Conservation (phyloP, 2,888 invertebrate genomes). For the Deroplatys truncata region DNA sequence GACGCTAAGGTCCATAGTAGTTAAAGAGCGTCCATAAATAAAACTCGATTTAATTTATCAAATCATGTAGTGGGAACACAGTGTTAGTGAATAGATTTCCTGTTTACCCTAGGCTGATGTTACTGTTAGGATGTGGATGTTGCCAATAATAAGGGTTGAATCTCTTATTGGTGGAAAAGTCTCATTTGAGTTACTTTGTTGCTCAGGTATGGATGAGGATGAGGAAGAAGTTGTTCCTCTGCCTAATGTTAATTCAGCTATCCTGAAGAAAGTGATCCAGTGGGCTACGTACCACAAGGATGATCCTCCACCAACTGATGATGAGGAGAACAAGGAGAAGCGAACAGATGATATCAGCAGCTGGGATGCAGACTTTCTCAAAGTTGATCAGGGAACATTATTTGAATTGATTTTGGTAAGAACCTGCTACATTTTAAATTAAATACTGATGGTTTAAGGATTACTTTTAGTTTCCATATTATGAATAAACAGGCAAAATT, state of each 20-base stretch:
- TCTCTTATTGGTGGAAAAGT: too few species aligned
- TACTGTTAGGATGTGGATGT: too few species aligned
- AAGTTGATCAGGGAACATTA: conserved; percentile 95
- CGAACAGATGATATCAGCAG: conserved; percentile 98
- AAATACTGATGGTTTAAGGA: not conserved
- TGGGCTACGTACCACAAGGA: conserved; percentile 94
- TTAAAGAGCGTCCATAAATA: too few species aligned
- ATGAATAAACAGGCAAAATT: too few species aligned
- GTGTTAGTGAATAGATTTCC: too few species aligned
- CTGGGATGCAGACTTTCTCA: conserved; percentile 98
- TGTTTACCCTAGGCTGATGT: too few species aligned
- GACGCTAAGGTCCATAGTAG: too few species aligned
- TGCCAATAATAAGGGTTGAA: too few species aligned
- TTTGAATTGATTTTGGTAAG: conserved; percentile 82
- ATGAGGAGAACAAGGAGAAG: conserved; percentile 96
- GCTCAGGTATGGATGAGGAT: conserved; percentile 72
- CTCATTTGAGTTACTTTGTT: not conserved
- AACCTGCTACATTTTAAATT: not conserved
- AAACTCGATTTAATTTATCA: too few species aligned
- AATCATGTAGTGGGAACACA: too few species aligned
- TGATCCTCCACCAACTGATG: conserved; percentile 92
- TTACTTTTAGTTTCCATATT: not conserved
- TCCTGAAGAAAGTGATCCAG: conserved; percentile 88
- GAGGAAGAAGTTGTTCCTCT: conserved; percentile 94
- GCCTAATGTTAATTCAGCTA: conserved; percentile 96